Evolutionary conservation across 2,888 invertebrate species (phyloP).

Genomic region (Sialis lutaria): DNA sequence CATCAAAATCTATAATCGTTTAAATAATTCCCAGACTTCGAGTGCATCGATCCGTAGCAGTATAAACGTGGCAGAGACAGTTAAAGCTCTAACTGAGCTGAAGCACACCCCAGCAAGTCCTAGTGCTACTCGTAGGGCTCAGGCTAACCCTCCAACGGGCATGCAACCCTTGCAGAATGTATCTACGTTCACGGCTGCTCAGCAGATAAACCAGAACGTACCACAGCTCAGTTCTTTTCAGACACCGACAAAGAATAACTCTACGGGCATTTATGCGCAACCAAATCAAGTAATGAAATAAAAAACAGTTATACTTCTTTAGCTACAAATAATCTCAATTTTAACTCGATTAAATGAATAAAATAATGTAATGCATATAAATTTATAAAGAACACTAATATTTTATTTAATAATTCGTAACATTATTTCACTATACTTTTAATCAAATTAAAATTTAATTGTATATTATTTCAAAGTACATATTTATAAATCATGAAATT

Average conservation of each 20-base stretch:
- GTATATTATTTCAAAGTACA: no score
- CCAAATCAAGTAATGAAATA: constrained; percentile 17
- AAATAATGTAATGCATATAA: no score
- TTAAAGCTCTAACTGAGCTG: constrained; percentile 67
- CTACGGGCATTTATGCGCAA: constrained; percentile 29
- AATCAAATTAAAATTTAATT: no score
- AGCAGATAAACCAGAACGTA: constrained; percentile 12
- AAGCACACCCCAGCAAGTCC: constrained; percentile 80
- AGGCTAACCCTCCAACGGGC: constrained; percentile 8
- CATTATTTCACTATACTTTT: no score
- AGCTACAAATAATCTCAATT: no score
- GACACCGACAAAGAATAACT: constrained; percentile 16
- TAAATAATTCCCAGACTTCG: constrained; percentile 1
- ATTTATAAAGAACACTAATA: no score
- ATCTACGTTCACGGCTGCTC: constrained; percentile 12
- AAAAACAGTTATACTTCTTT: no score
- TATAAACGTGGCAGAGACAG: constrained; percentile 68
- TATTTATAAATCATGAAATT: no score
- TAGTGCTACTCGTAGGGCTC: constrained; percentile 41
- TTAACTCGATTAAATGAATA: no score
- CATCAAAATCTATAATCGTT: not conserved
- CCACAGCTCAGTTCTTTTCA: constrained; percentile 10
- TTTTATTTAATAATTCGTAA: no score
- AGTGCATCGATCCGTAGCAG: constrained; percentile 13
- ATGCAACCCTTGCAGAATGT: constrained; percentile 11